Conservation (phyloP, 1,140 invertebrate species). For the Batillaria attramentaria region DNA sequence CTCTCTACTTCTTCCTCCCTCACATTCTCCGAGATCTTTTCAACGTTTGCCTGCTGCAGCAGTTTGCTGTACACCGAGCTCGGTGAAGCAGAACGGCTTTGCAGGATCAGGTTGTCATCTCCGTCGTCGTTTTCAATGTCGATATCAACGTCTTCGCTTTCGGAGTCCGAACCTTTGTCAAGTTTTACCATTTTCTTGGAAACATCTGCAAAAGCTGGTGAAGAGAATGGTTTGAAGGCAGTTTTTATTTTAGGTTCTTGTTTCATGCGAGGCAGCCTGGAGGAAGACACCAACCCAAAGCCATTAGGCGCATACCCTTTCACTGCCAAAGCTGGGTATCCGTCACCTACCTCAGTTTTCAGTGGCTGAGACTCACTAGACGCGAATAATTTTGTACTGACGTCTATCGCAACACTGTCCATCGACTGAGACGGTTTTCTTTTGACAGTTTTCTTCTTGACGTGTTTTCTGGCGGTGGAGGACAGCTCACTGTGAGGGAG, state of each 20-base stretch:
- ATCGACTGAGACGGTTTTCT: background rate
- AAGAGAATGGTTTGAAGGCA: background rate
- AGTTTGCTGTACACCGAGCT: slow-evolving; percentile 63
- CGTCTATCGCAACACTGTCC: too few species aligned
- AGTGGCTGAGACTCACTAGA: too few species aligned
- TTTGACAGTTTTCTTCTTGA: slow-evolving; percentile 17
- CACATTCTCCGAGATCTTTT: too few species aligned
- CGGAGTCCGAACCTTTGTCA: background rate
- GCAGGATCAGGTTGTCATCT: slow-evolving; percentile 56
- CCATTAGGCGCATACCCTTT: background rate
- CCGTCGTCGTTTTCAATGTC: slow-evolving; percentile 63
- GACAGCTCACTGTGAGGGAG: background rate
- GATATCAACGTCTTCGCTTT: slow-evolving; percentile 58
- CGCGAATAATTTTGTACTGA: too few species aligned
- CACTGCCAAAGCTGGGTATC: background rate
- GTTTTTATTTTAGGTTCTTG: too few species aligned
- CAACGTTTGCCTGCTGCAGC: slow-evolving; percentile 56
- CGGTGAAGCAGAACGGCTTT: slow-evolving; percentile 59
- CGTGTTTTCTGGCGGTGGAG: too few species aligned
- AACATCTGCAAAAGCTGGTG: background rate
- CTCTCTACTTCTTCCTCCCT: slow-evolving; percentile 35
- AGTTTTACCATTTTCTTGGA: background rate
- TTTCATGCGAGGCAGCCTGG: background rate
- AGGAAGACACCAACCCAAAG: background rate
- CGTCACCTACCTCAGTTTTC: too few species aligned